Evolutionary conservation across 2,888 invertebrate genomes (phyloP), one percentile per base, ranked within the genome.

Genomic region (Amblyjoppa proteus): DNA sequence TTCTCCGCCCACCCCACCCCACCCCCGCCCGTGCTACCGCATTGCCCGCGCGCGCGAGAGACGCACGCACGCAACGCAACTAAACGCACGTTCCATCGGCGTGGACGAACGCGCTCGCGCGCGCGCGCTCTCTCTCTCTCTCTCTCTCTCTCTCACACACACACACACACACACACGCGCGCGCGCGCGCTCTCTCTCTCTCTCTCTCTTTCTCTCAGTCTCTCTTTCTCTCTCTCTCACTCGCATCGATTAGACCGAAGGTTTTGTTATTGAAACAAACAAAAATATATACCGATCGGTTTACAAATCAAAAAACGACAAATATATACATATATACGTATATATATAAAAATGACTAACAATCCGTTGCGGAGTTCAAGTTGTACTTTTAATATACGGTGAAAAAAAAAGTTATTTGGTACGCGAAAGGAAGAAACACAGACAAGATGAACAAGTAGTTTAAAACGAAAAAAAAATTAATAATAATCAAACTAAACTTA

Each of bases 101-200:
- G 85, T 86, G 84, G 64, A 88, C 80, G 81, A 80, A 83, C 75
- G 79, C 87, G 86, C 85, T 41, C 71, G 88, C 82, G 86, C 87
- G 82, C 88, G 87, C 85, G 87, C 81, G 76, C 70, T 74, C 84
- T 53, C 74, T 56, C 38, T 82, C 45, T 53, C 76, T 75, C 51
- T 51, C 51, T 51, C 51, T 4, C 16, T 51, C 51, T 51, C 51
- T 16, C 51, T n/a, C 49, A 6, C 13, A 4, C 20, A 20, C 51
- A 16, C 51, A n/a, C 49, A 6, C 13, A 4, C 51, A 16, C 51
- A n/a, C 49, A 6, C 13, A 4, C 71, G 88, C 82, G 86, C 87
- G 82, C 88, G 87, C 85, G 87, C 81, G 76, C 69, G 71, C 84
- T 45, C 74, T 64, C 51, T 51, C 51, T n/a, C 51, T n/a, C 51